phyloP scores from a whole-genome alignment of 2,797 vertebrate species.

The Pyrocephalus nanus region DNA sequence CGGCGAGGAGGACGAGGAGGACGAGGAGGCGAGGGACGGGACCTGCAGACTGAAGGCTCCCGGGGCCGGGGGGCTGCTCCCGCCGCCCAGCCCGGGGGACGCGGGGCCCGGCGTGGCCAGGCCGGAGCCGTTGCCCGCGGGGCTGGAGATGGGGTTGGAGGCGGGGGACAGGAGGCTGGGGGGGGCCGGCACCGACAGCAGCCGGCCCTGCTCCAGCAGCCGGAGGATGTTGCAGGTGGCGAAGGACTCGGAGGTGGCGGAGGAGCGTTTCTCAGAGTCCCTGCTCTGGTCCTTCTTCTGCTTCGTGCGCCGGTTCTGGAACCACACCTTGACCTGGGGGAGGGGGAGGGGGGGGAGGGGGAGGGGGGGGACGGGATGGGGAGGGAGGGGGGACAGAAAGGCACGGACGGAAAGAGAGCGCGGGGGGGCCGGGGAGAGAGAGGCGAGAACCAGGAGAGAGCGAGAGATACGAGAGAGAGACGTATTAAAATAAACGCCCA shows the following conservation, averaged over 20 bases:
- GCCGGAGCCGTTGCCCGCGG: constrained; percentile 72
- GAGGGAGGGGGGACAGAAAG: not conserved
- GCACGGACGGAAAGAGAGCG: constrained; percentile 7
- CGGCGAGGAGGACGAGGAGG: constrained; percentile 75
- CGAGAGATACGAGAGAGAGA: constrained; percentile 10
- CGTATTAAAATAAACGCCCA: not conserved
- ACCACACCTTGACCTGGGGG: constrained; percentile 94
- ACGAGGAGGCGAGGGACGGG: constrained; percentile 75
- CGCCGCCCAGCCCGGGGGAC: constrained; percentile 58
- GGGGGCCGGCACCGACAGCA: constrained; percentile 83
- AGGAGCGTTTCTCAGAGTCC: constrained; percentile 88
- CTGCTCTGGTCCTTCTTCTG: constrained; percentile 98
- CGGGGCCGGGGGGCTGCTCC: constrained; percentile 48
- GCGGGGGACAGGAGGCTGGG: constrained; percentile 79
- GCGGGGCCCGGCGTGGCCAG: constrained; percentile 65
- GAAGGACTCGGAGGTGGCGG: constrained; percentile 85
- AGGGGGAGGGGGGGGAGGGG: not conserved
- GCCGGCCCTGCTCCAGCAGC: constrained; percentile 90
- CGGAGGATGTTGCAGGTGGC: constrained; percentile 94
- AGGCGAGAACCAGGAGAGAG: not conserved
- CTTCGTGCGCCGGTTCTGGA: constrained; percentile 97
- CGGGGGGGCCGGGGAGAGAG: not conserved
- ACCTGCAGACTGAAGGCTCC: constrained; percentile 79
- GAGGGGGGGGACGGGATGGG: not conserved
- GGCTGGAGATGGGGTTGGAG: constrained; percentile 14